A percentile compares a stretch with the other conserved stretches of the same genome.
Evolutionary conservation across 2,113 vertebrate species (phyloP).

Genomic region (Recurvirostra avosetta): DNA sequence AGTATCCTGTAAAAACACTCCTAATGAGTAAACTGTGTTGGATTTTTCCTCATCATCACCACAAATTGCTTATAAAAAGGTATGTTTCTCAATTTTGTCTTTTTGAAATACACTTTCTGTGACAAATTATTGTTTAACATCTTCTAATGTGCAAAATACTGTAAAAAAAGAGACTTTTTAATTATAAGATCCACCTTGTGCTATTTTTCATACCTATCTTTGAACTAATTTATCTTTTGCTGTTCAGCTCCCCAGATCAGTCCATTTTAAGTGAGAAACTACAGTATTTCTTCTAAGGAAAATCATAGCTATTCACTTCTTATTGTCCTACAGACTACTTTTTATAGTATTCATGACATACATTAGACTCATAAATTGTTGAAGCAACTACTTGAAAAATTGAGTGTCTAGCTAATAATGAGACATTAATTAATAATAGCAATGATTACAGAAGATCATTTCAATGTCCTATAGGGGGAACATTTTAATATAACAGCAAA

Average conservation of each 20-base stretch:
- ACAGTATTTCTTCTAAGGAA: background rate
- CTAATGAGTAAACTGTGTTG: background rate
- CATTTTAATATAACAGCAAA: background rate
- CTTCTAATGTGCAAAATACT: background rate
- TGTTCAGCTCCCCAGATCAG: background rate
- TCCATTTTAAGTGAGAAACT: background rate
- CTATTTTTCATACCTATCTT: background rate
- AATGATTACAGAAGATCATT: background rate
- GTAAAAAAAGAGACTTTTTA: background rate
- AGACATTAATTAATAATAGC: background rate
- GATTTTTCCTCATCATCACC: background rate
- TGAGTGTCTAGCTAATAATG: background rate
- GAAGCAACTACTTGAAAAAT: background rate
- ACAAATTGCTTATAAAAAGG: background rate
- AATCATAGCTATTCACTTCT: background rate
- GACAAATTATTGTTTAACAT: background rate
- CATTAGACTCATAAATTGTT: background rate
- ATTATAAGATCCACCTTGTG: fast-evolving
- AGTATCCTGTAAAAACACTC: background rate
- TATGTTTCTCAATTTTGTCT: background rate
- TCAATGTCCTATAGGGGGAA: background rate
- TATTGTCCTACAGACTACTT: background rate
- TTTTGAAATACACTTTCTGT: background rate
- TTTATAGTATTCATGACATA: background rate
- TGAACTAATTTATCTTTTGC: background rate